Conservation (phyloP, 2,797 vertebrate genomes). For the Valencia hispanica region DNA sequence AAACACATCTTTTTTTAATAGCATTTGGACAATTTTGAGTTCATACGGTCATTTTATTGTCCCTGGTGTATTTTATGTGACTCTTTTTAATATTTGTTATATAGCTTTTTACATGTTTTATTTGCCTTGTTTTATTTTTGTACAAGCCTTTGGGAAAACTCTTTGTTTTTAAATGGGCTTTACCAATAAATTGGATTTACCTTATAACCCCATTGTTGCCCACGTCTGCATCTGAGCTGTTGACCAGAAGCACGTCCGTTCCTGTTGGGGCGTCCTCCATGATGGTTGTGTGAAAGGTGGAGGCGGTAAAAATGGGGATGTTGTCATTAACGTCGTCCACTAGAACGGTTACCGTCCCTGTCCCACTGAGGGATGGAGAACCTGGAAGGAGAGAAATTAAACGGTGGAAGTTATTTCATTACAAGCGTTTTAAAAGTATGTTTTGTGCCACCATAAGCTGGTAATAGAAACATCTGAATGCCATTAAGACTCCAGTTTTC, state of each 20-base stretch:
- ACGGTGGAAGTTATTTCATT: background rate
- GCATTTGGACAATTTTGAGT: too few species aligned
- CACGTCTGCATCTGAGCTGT: constrained; percentile 90
- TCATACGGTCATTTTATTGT: too few species aligned
- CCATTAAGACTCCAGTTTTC: constrained; percentile 12
- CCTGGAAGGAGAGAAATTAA: constrained; percentile 74
- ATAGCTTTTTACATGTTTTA: too few species aligned
- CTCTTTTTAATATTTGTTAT: too few species aligned
- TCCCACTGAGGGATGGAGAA: constrained; percentile 91
- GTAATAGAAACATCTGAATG: constrained; percentile 11
- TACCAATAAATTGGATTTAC: too few species aligned
- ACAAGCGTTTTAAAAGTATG: constrained; percentile 10
- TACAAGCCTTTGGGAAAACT: too few species aligned
- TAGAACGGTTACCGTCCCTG: constrained; percentile 88
- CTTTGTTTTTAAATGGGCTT: too few species aligned
- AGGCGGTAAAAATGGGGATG: constrained; percentile 86
- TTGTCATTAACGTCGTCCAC: constrained; percentile 97
- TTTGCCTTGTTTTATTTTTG: too few species aligned
- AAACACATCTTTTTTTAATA: too few species aligned
- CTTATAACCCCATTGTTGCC: constrained; percentile 92
- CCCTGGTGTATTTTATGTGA: too few species aligned
- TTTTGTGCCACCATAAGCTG: constrained; percentile 8
- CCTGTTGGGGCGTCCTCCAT: constrained; percentile 92
- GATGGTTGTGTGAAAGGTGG: constrained; percentile 87
- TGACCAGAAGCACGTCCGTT: constrained; percentile 92